Evolutionary conservation across 1,140 invertebrate genomes (phyloP).

Genomic region (Radopholus similis): DNA sequence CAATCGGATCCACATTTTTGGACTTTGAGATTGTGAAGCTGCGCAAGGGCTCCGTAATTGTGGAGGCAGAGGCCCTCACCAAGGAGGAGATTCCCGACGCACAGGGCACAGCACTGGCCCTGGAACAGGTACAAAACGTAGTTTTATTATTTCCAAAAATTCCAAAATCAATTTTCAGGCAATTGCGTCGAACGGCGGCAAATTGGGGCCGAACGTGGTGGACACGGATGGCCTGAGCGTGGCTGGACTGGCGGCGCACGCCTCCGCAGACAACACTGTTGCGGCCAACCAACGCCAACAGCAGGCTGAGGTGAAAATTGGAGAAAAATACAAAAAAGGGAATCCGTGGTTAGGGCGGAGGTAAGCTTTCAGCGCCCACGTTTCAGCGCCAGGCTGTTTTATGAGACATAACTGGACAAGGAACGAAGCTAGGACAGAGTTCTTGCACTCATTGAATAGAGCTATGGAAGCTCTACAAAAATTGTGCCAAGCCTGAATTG

Average conservation of each 20-base stretch:
- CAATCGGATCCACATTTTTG: background rate
- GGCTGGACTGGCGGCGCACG: background rate
- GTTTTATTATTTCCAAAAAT: background rate
- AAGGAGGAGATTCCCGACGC: background rate
- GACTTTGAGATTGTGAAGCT: background rate
- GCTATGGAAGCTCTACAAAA: no score
- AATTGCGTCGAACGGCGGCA: background rate
- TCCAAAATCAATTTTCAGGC: background rate
- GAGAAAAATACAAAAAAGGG: no score
- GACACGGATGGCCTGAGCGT: conserved; percentile 7
- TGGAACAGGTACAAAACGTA: conserved; percentile 11
- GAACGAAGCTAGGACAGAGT: no score
- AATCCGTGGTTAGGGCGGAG: no score
- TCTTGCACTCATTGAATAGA: no score
- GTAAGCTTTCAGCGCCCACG: no score
- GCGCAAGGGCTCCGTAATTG: background rate
- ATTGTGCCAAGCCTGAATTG: no score
- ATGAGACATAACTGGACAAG: no score
- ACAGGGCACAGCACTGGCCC: background rate
- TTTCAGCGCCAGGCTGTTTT: no score
- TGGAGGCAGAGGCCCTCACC: background rate
- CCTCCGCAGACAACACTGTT: background rate
- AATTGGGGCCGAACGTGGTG: conserved; percentile 9
- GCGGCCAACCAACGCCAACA: background rate
- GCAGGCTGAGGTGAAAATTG: background rate